A percentile compares a stretch with the other conserved stretches of the same genome.
Evolutionary conservation across 2,888 invertebrate species (phyloP).

Genomic region (Linnaemya vulpina): DNA sequence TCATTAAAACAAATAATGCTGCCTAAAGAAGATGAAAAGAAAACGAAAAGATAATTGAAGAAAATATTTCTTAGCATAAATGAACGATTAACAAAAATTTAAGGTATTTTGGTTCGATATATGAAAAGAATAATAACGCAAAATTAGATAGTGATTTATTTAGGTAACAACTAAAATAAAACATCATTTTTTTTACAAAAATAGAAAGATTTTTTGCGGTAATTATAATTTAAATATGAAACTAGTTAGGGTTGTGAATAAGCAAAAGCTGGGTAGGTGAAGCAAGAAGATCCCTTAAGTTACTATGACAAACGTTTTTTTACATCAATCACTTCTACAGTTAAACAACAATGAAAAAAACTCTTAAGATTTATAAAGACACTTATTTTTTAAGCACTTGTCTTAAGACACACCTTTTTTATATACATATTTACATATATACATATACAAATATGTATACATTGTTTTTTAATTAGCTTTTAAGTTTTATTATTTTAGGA

Average conservation of each 20-base stretch:
- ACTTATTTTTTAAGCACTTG: conserved; percentile 71
- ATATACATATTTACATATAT: background rate
- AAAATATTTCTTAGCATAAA: background rate
- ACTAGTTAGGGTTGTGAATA: conserved; percentile 68
- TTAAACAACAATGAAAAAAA: conserved; percentile 39
- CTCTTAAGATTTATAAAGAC: conserved; percentile 54
- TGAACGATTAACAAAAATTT: background rate
- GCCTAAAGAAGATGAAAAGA: conserved; percentile 35
- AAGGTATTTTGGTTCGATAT: background rate
- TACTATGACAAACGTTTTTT: conserved; percentile 54
- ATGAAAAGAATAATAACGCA: conserved; percentile 7
- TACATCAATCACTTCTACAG: conserved; percentile 47
- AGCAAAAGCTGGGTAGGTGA: conserved; percentile 26
- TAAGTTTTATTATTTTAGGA: conserved; percentile 47
- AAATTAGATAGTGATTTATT: conserved; percentile 42
- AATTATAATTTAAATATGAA: conserved; percentile 1
- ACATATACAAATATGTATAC: background rate
- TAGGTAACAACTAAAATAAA: too few relatives aligned
- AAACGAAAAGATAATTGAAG: background rate
- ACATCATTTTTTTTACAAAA: conserved; percentile 23
- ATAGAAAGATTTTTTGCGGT: conserved; percentile 4
- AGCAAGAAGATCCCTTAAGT: conserved; percentile 63
- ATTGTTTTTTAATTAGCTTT: conserved; percentile 44
- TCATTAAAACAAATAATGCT: conserved; percentile 24
- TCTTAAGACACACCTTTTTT: conserved; percentile 60